Conservation (phyloP, 2,888 invertebrate species). For the Sicus ferrugineus region DNA sequence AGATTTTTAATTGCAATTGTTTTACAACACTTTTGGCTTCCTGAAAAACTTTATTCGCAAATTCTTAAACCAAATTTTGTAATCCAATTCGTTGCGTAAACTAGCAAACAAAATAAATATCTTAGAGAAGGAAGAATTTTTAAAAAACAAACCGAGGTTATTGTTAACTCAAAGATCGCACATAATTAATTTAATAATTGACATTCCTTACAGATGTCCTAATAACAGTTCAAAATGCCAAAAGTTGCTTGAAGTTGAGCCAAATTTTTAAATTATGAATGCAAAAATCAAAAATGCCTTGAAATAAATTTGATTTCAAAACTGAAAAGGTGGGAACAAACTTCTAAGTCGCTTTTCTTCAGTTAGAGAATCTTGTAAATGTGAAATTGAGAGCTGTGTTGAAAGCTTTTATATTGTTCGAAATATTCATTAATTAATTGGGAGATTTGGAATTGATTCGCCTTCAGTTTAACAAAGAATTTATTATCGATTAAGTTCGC, state of each 20-base stretch:
- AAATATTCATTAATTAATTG: too few relatives aligned
- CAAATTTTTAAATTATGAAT: neutral
- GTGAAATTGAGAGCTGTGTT: too few relatives aligned
- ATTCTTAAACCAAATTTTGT: neutral
- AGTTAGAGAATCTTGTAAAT: too few relatives aligned
- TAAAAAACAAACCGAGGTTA: neutral
- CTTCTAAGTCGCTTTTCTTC: too few relatives aligned
- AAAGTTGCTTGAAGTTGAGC: neutral
- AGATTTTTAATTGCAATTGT: too few relatives aligned
- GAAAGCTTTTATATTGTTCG: too few relatives aligned
- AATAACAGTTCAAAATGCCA: slow-evolving; percentile 15
- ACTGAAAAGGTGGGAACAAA: too few relatives aligned
- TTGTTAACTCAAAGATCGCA: neutral
- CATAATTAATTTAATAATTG: slow-evolving; percentile 28
- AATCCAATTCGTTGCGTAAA: neutral
- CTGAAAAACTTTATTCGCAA: neutral
- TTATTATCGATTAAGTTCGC: too few relatives aligned
- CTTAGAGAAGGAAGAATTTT: neutral
- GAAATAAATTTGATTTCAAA: too few relatives aligned
- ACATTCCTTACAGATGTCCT: slow-evolving; percentile 15
- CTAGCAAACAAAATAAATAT: neutral
- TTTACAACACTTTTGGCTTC: neutral
- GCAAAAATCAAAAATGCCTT: neutral
- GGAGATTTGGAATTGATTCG: too few relatives aligned
- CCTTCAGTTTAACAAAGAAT: too few relatives aligned